phyloP scores from a whole-genome alignment of 2,888 invertebrate genomes.

The Eupithecia vulgata region DNA sequence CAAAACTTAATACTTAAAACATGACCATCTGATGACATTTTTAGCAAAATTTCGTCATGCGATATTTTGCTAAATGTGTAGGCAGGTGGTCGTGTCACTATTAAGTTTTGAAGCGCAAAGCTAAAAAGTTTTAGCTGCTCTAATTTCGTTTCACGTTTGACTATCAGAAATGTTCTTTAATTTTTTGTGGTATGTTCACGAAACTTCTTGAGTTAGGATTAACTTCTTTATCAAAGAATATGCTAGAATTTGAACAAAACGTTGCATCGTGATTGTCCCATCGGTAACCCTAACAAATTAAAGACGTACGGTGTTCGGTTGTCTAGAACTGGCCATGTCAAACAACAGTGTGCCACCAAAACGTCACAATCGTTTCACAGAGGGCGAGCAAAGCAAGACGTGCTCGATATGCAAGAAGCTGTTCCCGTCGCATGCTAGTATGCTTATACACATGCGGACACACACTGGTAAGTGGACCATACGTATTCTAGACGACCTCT shows the following conservation, averaged over 20 bases:
- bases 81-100: background rate
- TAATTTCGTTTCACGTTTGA: background rate
- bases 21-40: no score
- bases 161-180: background rate
- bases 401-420: slow-evolving; percentile 89
- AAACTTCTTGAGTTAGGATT: background rate
- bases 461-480: slow-evolving; percentile 84
- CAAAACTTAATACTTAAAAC: no score
- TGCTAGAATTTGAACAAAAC: background rate
- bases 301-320: slow-evolving; percentile 78
- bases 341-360: slow-evolving; percentile 88
- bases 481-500: no score
- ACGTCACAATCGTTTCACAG: slow-evolving; percentile 84
- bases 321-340: slow-evolving; percentile 89
- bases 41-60: no score
- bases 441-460: slow-evolving; percentile 90
- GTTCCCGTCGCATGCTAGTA: slow-evolving; percentile 91
- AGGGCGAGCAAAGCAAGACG: slow-evolving; percentile 83
- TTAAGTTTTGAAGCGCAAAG: background rate
- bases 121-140: background rate
- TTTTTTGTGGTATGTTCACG: background rate
- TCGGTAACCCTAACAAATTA: slow-evolving; percentile 53
- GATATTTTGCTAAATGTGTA: background rate
- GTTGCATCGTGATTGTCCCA: slow-evolving; percentile 21
- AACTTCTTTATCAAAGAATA: background rate